Conservation (phyloP, 2,797 vertebrate species). For the Channallabes apus region DNA sequence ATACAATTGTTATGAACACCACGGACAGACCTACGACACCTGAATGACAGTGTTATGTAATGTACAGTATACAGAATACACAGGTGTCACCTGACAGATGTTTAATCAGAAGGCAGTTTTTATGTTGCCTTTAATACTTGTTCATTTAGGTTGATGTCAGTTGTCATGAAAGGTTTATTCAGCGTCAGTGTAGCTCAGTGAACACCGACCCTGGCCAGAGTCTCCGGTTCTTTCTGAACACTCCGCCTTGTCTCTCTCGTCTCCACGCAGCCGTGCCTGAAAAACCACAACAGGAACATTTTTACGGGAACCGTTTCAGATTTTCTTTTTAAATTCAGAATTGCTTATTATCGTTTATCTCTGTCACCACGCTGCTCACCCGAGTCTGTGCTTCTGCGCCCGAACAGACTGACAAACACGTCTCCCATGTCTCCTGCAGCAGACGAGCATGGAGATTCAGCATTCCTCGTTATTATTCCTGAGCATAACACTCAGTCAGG, state of each 20-base stretch:
- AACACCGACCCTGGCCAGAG: conserved; percentile 48
- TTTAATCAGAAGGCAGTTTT: too few species aligned
- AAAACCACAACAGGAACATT: neutral
- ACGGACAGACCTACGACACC: neutral
- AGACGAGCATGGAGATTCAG: conserved; percentile 14
- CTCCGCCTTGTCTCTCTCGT: conserved; percentile 20
- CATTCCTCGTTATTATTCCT: too few species aligned
- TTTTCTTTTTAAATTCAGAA: neutral
- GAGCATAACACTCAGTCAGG: neutral
- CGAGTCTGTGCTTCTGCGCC: conserved; percentile 43
- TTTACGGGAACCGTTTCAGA: neutral
- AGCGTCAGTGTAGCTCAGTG: neutral
- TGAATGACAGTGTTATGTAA: neutral
- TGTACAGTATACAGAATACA: too few species aligned
- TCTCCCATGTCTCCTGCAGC: conserved; percentile 57
- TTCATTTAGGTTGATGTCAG: neutral
- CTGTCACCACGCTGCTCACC: conserved; percentile 49
- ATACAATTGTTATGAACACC: neutral
- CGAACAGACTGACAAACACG: conserved; percentile 60
- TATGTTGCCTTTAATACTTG: too few species aligned
- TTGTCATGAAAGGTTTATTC: neutral
- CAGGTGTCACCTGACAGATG: neutral
- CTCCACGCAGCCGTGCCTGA: conserved; percentile 1
- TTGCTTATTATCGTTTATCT: neutral
- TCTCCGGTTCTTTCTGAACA: conserved; percentile 32